These are phyloP conservation scores for Coelopa frigida DNA, from an alignment of 1,140 invertebrate genomes.

Conservation along the genomic window DNA sequence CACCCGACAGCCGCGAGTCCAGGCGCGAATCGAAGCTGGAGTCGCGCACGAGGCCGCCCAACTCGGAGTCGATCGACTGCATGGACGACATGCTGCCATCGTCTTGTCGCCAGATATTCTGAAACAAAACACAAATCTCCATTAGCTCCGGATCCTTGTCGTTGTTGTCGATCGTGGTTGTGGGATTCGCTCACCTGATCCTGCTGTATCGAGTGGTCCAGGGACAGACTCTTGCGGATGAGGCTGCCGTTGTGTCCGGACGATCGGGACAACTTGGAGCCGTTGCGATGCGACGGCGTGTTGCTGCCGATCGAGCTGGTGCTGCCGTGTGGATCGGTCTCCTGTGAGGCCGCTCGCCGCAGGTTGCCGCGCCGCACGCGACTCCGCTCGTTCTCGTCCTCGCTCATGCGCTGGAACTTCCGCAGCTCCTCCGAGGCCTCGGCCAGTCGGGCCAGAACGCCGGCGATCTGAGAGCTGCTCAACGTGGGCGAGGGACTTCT, in stretches of 20 bases:
- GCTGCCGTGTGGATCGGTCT: conserved; percentile 42
- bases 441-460: conserved; percentile 42
- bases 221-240: conserved; percentile 64
- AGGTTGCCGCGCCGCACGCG: conserved; percentile 42
- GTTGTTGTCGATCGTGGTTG: neutral
- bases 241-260: conserved; percentile 51
- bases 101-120: conserved; percentile 63
- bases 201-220: conserved; percentile 60
- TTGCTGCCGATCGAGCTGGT: conserved; percentile 37
- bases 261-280: conserved; percentile 40
- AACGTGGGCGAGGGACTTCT: conserved; percentile 38
- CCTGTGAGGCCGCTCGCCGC: conserved; percentile 46
- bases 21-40: conserved; percentile 45
- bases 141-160: conserved; percentile 3
- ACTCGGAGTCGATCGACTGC: conserved; percentile 63
- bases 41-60: conserved; percentile 44
- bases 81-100: conserved; percentile 73
- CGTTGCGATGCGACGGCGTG: conserved; percentile 36
- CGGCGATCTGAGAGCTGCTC: conserved; percentile 43
- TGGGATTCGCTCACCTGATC: conserved; percentile 26
- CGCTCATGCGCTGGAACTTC: conserved; percentile 45
- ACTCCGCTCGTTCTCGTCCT: conserved; percentile 49
- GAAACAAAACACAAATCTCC: neutral
- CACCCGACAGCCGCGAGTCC: conserved; percentile 64
- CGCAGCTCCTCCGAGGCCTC: conserved; percentile 50